Conservation (phyloP, 2,113 vertebrate genomes). For the Gallinago media region DNA sequence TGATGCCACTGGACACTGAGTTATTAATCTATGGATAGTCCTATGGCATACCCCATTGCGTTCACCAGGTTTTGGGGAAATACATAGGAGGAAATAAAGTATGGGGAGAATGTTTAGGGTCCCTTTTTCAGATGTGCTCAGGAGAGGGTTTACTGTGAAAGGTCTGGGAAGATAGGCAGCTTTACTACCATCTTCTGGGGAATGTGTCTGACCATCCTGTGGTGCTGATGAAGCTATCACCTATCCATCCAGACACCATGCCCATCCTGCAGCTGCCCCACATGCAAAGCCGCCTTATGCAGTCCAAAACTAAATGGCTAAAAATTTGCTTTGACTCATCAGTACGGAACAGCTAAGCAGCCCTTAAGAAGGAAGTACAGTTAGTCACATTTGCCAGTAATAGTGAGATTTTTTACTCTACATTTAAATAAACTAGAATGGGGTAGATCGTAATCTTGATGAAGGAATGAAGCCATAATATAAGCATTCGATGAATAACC, state of each 20-base stretch:
- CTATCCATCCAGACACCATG: background rate
- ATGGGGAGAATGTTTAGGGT: background rate
- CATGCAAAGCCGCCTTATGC: background rate
- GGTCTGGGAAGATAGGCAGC: background rate
- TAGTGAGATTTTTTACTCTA: background rate
- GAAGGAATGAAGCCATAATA: background rate
- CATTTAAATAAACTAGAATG: background rate
- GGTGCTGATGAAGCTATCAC: background rate
- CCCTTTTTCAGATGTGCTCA: background rate
- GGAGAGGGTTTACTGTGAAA: background rate
- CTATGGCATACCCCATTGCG: background rate
- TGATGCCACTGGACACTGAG: background rate
- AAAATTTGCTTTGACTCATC: background rate
- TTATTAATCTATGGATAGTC: background rate
- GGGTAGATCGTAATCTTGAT: background rate
- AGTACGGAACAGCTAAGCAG: background rate
- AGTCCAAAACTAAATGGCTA: background rate
- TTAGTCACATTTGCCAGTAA: background rate
- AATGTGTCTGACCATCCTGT: fast-evolving
- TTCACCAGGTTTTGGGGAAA: background rate
- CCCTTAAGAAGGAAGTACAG: background rate
- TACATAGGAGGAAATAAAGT: background rate
- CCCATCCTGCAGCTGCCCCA: background rate
- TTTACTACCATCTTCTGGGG: background rate
- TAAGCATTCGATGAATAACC: background rate